Conservation (phyloP, 2,888 invertebrate genomes). For the Leptothorax acervorum region DNA sequence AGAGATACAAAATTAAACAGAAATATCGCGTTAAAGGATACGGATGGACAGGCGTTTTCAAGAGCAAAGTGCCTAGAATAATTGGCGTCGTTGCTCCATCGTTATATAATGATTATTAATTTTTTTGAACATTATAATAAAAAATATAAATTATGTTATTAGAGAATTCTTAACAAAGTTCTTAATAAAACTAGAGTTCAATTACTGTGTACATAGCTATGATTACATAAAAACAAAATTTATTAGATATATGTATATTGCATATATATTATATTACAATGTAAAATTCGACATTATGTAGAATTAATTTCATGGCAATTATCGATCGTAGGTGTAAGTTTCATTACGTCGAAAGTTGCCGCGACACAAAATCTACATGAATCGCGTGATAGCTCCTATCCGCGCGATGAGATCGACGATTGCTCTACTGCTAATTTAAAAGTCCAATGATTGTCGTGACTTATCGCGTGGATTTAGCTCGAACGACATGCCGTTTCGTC, state of each 20-base stretch:
- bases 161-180: not conserved
- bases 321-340: not conserved
- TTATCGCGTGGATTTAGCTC: slow-evolving; percentile 59
- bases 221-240: not conserved
- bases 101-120: slow-evolving; percentile 57
- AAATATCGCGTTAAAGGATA: slow-evolving; percentile 64
- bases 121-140: not conserved
- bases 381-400: slow-evolving; percentile 11
- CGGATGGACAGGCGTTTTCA: slow-evolving; percentile 74
- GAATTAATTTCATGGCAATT: slow-evolving; percentile 13
- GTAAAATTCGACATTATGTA: not conserved
- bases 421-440: slow-evolving; percentile 31
- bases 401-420: slow-evolving; percentile 24
- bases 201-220: not conserved
- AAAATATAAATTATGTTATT: not conserved
- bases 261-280: not conserved
- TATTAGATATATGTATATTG: not conserved
- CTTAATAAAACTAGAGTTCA: slow-evolving; percentile 15
- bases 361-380: not conserved
- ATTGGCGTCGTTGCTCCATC: slow-evolving; percentile 20
- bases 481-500: slow-evolving; percentile 8
- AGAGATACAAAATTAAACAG: slow-evolving; percentile 65
- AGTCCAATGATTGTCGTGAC: slow-evolving; percentile 39
- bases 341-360: not conserved
- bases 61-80: slow-evolving; percentile 68